Base-by-base conservation (phyloP, 1,140 invertebrate genomes). In the Drosophila miranda region DNA sequence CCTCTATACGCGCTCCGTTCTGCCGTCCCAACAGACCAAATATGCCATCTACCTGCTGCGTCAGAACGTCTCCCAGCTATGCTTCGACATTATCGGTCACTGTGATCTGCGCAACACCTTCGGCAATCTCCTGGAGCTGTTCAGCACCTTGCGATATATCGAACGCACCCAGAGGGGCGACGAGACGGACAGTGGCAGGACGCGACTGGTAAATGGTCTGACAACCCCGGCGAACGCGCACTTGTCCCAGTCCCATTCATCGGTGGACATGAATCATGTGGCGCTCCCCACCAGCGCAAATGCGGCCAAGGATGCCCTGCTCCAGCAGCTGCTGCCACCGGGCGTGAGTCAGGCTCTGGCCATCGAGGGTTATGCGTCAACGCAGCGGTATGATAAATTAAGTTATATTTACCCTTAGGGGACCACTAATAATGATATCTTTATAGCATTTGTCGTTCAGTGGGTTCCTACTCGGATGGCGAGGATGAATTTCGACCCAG, bases 41-140 rank as follows among this genome's bases (percentile, higher is more conserved):
- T 97, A 97, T 91, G 96, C 94, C 45, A 96, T 97, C 14, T 97
- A 95, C 91, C 91, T 97, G 16, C 90, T 98, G n/a, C 97, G 97
- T 78, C 97, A 97, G 92, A 97, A 97, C 90, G 96, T 97, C 68
- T 95, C 95, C 48, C 96, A 97, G 90, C 91, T 97, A 30, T 91
- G 95, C 70, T 96, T 94, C 93, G 94, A 94, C 63, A 95, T 94
- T 78, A 94, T 94, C 5, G 91, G 96, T 4, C 96, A 95, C 1
- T 91, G 91, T 19, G 95, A 97, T 90, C 92, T 97, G 49, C 91
- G 95, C 60, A 92, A 94, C 42, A 97, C 96, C 0, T 92, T 97
- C 78, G 93, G 93, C 1, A 97, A 97, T 92, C 91, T 97, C 11
- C 91, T 93, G 59, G 91, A 92, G n/a, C 66, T 90, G 3, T 90